These are phyloP conservation scores for Peromyscus attwateri DNA, from an alignment of 2,797 vertebrate species.

Conservation along the genomic window DNA sequence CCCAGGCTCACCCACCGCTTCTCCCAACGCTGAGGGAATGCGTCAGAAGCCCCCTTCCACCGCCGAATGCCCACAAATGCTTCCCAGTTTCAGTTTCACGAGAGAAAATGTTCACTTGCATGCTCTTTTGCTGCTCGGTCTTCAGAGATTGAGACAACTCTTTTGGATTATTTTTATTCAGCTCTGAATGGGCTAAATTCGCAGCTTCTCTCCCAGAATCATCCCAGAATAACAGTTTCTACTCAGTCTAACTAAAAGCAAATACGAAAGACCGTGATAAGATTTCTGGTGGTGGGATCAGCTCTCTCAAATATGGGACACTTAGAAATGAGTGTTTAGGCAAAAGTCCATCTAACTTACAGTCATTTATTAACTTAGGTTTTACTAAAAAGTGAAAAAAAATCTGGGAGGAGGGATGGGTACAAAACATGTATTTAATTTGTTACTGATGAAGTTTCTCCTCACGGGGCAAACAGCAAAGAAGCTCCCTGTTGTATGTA, in stretches of 20 bases:
- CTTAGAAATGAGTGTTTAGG: slow-evolving; percentile 59
- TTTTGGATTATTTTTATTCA: slow-evolving; percentile 75
- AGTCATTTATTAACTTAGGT: slow-evolving; percentile 38
- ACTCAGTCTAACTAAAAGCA: slow-evolving; percentile 66
- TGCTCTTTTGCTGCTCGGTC: slow-evolving; percentile 80
- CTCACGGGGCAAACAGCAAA: background rate
- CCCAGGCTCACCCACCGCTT: slow-evolving; percentile 81
- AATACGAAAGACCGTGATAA: background rate
- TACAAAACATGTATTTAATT: background rate
- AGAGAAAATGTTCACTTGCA: slow-evolving; percentile 72
- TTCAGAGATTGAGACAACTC: slow-evolving; percentile 57
- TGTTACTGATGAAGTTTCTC: slow-evolving; percentile 10
- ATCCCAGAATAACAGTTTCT: slow-evolving; percentile 73
- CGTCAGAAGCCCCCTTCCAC: slow-evolving; percentile 82
- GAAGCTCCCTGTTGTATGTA: background rate
- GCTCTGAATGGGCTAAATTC: slow-evolving; percentile 61
- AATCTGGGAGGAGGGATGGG: background rate
- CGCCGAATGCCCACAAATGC: slow-evolving; percentile 78
- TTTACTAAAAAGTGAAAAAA: slow-evolving; percentile 23
- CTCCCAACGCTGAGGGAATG: slow-evolving; percentile 78
- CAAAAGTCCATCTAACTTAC: slow-evolving; percentile 63
- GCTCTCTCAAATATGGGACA: slow-evolving; percentile 69
- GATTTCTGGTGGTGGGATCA: background rate
- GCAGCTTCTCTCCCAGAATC: slow-evolving; percentile 54
- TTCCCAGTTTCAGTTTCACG: slow-evolving; percentile 66